A percentile compares a stretch with the other conserved stretches of the same genome.
These are phyloP conservation scores for Spisula subtruncata DNA, from an alignment of 2,888 invertebrate genomes.

Conservation along the genomic window DNA sequence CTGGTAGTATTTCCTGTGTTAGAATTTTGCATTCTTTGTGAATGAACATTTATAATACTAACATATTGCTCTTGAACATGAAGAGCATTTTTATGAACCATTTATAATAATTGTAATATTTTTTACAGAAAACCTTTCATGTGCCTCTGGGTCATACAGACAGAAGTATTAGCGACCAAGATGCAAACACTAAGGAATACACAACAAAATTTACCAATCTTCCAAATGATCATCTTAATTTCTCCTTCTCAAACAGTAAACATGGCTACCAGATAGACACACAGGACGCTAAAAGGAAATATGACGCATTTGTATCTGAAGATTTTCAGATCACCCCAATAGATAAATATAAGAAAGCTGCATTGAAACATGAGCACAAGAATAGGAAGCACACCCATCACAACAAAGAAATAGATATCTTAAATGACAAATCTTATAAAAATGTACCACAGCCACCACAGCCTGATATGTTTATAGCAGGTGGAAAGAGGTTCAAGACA, in stretches of 20 bases:
- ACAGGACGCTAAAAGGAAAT: neutral
- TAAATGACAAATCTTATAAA: neutral
- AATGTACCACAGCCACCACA: neutral
- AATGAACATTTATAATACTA: too few relatives aligned
- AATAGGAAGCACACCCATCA: constrained; percentile 11
- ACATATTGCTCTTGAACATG: too few relatives aligned
- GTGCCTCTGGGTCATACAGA: neutral
- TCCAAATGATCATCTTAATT: neutral
- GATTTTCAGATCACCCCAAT: constrained; percentile 76
- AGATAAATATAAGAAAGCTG: constrained; percentile 41
- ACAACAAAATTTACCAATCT: neutral
- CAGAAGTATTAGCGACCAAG: neutral
- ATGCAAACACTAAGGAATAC: neutral
- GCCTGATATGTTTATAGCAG: neutral
- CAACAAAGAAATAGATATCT: neutral
- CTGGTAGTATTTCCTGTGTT: too few relatives aligned
- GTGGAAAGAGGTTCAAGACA: neutral
- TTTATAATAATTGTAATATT: too few relatives aligned
- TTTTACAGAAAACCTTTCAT: neutral
- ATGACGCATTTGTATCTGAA: constrained; percentile 67
- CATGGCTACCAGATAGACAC: neutral
- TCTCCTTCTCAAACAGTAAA: constrained; percentile 46
- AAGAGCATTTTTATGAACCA: too few relatives aligned
- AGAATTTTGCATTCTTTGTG: too few relatives aligned
- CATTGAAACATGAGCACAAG: neutral